Conservation (phyloP, 2,113 vertebrate species). For the Periophthalmodon schlosseri region DNA sequence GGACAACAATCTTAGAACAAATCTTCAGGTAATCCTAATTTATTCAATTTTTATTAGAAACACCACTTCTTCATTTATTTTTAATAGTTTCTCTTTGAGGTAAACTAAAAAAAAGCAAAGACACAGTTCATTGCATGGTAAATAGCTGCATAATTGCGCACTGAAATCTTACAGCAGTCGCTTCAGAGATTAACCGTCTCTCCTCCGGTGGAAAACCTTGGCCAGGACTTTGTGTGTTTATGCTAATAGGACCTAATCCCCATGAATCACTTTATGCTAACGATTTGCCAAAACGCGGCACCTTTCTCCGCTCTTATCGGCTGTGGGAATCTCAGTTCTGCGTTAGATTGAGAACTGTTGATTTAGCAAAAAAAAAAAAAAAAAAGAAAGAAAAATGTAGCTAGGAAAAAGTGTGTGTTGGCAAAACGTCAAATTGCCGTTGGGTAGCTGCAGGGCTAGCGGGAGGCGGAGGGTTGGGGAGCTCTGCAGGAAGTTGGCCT, state of each 20-base stretch:
- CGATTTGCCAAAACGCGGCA: constrained; percentile 25
- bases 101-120: background rate
- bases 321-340: constrained; percentile 25
- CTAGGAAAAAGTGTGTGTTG: constrained; percentile 33
- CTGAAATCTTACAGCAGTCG: background rate
- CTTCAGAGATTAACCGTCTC: background rate
- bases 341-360: constrained; percentile 52
- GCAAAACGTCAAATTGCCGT: constrained; percentile 65
- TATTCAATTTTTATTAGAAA: no score
- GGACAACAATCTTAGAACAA: no score
- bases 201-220: background rate
- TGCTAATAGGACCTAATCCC: constrained; percentile 32
- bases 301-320: constrained; percentile 15
- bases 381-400: background rate
- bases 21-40: no score
- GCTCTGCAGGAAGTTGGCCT: constrained; percentile 53
- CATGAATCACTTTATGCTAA: constrained; percentile 26
- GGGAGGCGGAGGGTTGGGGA: constrained; percentile 47
- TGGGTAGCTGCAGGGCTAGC: constrained; percentile 59
- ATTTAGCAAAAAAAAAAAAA: constrained; percentile 45
- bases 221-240: constrained; percentile 28
- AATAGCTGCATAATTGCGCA: background rate
- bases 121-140: background rate
- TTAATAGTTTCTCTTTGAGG: background rate
- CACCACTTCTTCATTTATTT: background rate